A percentile compares a stretch with the other conserved stretches of the same genome.
Evolutionary conservation across 2,888 invertebrate species (phyloP).

Genomic region (Ophion ellenae): DNA sequence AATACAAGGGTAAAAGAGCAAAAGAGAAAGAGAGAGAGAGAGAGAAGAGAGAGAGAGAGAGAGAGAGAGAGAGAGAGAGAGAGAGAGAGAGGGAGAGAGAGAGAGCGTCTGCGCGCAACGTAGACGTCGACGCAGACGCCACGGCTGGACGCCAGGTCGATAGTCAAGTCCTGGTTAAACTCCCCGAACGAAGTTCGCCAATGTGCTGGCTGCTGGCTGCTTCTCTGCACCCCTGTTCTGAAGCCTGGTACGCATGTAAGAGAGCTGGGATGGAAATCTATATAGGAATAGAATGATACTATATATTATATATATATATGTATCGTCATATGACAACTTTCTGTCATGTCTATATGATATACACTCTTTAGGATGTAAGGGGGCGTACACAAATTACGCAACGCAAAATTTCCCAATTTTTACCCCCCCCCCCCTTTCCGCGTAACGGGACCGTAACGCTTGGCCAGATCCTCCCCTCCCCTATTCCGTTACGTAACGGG

Average conservation of each 20-base stretch:
- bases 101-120: constrained; percentile 79
- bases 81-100: constrained; percentile 37
- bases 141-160: constrained; percentile 82
- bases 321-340: neutral
- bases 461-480: no score
- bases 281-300: constrained; percentile 52
- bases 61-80: constrained; percentile 26
- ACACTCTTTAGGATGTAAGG: no score
- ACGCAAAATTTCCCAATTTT: no score
- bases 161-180: constrained; percentile 82
- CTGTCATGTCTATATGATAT: no score
- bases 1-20: constrained; percentile 40
- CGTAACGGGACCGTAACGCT: no score
- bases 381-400: no score
- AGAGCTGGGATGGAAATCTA: constrained; percentile 52
- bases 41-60: constrained; percentile 37
- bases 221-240: constrained; percentile 56
- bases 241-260: constrained; percentile 55
- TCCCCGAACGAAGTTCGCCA: constrained; percentile 78
- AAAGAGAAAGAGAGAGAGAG: constrained; percentile 24
- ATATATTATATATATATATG: constrained; percentile 1
- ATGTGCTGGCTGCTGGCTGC: constrained; percentile 71
- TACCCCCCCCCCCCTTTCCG: no score
- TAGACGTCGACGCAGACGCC: constrained; percentile 80
- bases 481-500: no score